Conservation (phyloP, 2,888 invertebrate species). For the Aelia acuminata region DNA sequence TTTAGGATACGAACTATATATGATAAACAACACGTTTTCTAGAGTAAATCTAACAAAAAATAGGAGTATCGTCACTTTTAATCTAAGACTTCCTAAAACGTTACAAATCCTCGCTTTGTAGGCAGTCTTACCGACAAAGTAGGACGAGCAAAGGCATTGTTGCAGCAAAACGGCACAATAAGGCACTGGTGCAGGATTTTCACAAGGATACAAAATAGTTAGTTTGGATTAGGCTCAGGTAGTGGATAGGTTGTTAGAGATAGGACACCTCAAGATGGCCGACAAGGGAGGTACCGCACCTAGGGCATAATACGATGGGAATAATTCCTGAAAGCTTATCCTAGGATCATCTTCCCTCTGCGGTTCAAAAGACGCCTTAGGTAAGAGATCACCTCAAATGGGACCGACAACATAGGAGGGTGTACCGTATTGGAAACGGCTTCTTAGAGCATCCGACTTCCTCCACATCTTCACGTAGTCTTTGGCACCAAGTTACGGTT, state of each 20-base stretch:
- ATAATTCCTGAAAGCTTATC: slow-evolving; percentile 21
- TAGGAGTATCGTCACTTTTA: neutral
- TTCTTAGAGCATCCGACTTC: neutral
- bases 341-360: neutral
- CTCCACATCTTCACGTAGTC: neutral
- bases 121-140: neutral
- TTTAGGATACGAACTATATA: too few relatives aligned
- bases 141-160: neutral
- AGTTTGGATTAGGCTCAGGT: slow-evolving; percentile 35
- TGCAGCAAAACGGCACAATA: neutral
- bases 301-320: neutral
- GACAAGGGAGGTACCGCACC: neutral
- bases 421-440: neutral
- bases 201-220: slow-evolving; percentile 5
- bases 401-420: neutral
- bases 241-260: neutral
- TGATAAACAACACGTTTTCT: neutral
- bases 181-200: neutral
- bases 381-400: neutral
- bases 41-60: neutral
- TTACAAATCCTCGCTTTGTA: neutral
- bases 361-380: neutral
- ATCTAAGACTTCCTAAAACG: neutral
- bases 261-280: slow-evolving; percentile 12
- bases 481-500: too few relatives aligned